phyloP scores from a whole-genome alignment of 1,140 invertebrate species.

The Pectinophora gossypiella region DNA sequence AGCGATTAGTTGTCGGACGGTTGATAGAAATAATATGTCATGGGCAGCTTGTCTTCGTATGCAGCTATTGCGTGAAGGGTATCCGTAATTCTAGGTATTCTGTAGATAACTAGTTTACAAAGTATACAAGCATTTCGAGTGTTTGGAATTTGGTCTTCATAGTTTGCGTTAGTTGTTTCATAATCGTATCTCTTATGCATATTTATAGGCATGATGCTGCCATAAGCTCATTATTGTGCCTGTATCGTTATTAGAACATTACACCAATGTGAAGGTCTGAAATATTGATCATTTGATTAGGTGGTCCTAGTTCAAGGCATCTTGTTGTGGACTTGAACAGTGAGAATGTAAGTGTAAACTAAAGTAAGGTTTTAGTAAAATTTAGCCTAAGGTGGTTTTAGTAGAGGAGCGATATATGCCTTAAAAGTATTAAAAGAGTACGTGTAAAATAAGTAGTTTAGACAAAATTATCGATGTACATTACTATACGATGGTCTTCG shows the following conservation, averaged over 20 bases:
- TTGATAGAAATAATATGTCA: no score
- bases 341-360: constrained; percentile 1
- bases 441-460: constrained; percentile 53
- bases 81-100: no score
- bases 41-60: no score
- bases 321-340: no score
- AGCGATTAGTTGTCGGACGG: no score
- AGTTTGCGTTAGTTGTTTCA: constrained; percentile 39
- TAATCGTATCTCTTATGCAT: constrained; percentile 20
- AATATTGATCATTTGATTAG: constrained; percentile 6
- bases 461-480: constrained; percentile 62
- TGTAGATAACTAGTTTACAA: constrained; percentile 29
- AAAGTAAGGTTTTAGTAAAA: constrained; percentile 14
- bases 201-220: constrained; percentile 44
- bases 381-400: constrained; percentile 51
- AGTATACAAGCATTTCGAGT: constrained; percentile 50
- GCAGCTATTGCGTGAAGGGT: no score
- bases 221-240: constrained; percentile 59
- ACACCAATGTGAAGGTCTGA: background rate
- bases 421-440: constrained; percentile 69
- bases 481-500: constrained; percentile 68
- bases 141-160: constrained; percentile 33
- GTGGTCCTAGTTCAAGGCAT: no score
- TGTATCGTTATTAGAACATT: constrained; percentile 24
- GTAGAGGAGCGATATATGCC: constrained; percentile 53